Evolutionary conservation across 2,797 vertebrate species (phyloP).

Genomic region (Ctenochaetus hawaiiensis): DNA sequence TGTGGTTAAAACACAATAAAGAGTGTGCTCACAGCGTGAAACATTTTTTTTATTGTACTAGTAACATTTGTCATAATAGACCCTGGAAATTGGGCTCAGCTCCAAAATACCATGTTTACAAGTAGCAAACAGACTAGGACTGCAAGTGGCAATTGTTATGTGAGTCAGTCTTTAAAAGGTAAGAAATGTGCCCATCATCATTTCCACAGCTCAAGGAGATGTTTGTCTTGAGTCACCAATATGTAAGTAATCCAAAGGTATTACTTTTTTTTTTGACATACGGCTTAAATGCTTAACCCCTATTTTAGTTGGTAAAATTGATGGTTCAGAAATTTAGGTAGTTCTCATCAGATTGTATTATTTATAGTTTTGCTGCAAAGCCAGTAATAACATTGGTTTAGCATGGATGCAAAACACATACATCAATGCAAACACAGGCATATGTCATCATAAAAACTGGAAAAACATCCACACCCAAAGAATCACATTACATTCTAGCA

Average conservation of each 20-base stretch:
- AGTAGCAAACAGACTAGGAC: not conserved
- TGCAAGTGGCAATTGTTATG: not conserved
- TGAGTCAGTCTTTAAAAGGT: not conserved
- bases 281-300: not conserved
- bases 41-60: not conserved
- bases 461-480: slow-evolving; percentile 10
- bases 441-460: slow-evolving; percentile 15
- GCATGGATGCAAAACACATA: not conserved
- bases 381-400: not conserved
- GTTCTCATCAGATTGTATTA: not conserved
- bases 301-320: not conserved
- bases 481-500: not conserved
- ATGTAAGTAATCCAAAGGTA: not conserved
- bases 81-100: not conserved
- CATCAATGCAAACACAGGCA: not conserved
- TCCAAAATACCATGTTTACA: not conserved
- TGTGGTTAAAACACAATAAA: slow-evolving; percentile 1
- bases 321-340: not conserved
- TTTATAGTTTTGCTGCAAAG: not conserved
- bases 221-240: not conserved
- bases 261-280: not conserved
- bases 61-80: not conserved
- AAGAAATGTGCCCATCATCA: not conserved
- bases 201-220: not conserved
- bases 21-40: not conserved